Evolutionary conservation across 2,113 vertebrate genomes (phyloP).

Genomic region (Paramormyrops kingsleyae): DNA sequence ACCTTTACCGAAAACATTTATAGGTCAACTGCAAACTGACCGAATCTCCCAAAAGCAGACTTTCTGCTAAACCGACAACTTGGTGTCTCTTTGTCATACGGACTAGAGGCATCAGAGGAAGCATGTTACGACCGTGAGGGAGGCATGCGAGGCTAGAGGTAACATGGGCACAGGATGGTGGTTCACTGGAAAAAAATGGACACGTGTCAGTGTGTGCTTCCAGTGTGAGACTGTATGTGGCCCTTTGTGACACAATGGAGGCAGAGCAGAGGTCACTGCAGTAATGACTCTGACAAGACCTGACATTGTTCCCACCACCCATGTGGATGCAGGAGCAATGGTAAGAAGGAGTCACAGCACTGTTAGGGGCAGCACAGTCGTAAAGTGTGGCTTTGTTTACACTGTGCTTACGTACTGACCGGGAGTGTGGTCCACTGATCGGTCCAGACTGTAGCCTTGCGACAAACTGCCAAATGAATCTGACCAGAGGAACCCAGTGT

Average conservation of each 20-base stretch:
- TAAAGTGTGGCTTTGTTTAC: neutral
- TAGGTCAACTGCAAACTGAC: neutral
- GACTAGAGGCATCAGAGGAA: neutral
- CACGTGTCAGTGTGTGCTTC: neutral
- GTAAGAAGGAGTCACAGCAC: neutral
- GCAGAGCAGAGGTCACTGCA: neutral
- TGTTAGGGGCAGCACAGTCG: neutral
- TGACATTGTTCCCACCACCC: neutral
- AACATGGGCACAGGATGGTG: neutral
- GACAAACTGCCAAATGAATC: neutral
- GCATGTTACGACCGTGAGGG: neutral
- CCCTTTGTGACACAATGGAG: neutral
- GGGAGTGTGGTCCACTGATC: neutral
- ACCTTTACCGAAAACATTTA: neutral
- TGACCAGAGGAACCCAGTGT: neutral
- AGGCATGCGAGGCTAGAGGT: neutral
- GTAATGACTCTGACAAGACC: neutral
- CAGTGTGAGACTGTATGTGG: neutral
- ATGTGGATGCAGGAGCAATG: neutral
- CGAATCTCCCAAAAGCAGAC: neutral
- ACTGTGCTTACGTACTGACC: neutral
- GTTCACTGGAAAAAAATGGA: neutral
- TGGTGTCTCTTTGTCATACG: neutral
- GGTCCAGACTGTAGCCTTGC: neutral
- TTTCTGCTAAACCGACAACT: neutral